phyloP scores from a whole-genome alignment of 2,113 vertebrate species.

The Cavia aperea region DNA sequence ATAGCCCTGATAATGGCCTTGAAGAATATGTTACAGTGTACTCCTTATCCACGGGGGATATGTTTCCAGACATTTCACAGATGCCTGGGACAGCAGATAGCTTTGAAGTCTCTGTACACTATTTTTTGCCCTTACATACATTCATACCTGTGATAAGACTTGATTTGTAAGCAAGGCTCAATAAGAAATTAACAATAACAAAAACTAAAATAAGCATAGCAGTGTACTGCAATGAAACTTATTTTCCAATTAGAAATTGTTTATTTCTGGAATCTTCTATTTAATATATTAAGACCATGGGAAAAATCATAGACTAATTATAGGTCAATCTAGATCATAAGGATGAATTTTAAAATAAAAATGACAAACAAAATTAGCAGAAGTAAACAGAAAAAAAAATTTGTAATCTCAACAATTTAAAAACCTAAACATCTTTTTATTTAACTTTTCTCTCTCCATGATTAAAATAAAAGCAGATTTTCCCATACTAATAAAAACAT shows the following conservation, averaged over 20 bases:
- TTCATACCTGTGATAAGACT: not conserved
- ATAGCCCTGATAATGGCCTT: not conserved
- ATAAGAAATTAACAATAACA: not conserved
- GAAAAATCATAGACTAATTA: not conserved
- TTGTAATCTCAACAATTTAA: constrained; percentile 15
- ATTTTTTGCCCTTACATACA: not conserved
- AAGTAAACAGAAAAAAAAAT: not conserved
- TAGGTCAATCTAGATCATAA: not conserved
- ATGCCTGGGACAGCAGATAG: not conserved
- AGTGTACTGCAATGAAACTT: not conserved
- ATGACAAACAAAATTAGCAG: not conserved
- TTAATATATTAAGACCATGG: not conserved
- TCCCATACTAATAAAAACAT: not conserved
- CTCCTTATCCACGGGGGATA: not conserved
- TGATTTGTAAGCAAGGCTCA: not conserved
- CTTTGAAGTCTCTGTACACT: not conserved
- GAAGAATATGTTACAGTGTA: not conserved
- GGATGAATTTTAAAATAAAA: not conserved
- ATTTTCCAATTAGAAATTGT: not conserved
- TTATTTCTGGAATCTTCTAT: not conserved
- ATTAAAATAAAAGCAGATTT: not conserved
- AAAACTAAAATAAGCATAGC: not conserved
- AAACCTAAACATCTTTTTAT: not conserved
- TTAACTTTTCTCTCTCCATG: not conserved
- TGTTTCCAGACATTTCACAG: not conserved